phyloP scores from a whole-genome alignment of 2,888 invertebrate species.

The Erpobdella octoculata region DNA sequence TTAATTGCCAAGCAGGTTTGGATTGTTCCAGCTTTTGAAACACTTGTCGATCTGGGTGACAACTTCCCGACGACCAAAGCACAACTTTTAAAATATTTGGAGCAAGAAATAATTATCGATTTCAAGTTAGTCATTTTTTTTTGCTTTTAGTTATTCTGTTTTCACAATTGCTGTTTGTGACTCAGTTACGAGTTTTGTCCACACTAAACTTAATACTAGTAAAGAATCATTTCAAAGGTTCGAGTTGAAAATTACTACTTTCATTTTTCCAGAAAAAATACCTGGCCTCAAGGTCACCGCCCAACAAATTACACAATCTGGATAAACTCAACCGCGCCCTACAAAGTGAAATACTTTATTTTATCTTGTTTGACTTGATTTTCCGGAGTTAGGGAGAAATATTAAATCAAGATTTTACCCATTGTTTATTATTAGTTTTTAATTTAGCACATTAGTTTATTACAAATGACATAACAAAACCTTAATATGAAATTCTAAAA shows the following conservation, averaged over 20 bases:
- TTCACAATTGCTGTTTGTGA: neutral
- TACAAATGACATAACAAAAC: no score
- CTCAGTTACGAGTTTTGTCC: neutral
- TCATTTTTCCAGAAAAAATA: no score
- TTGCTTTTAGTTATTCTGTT: neutral
- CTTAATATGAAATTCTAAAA: no score
- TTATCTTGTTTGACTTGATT: neutral
- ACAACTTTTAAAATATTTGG: conserved; percentile 20
- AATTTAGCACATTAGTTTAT: neutral
- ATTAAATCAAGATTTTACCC: no score
- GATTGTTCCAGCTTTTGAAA: conserved; percentile 31
- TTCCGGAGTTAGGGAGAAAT: no score
- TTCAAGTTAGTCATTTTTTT: conserved; percentile 27
- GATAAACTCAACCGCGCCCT: conserved; percentile 28
- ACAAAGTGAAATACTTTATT: conserved; percentile 17
- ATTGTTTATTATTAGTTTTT: neutral
- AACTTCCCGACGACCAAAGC: conserved; percentile 28
- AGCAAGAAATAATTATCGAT: conserved; percentile 25
- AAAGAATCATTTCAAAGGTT: no score
- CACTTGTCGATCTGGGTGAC: neutral
- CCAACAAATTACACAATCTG: conserved; percentile 33
- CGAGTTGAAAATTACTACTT: no score
- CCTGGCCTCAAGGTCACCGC: conserved; percentile 34
- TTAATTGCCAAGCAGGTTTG: neutral
- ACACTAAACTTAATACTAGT: no score